Conservation (phyloP, 2,113 vertebrate species). For the Limanda limanda region DNA sequence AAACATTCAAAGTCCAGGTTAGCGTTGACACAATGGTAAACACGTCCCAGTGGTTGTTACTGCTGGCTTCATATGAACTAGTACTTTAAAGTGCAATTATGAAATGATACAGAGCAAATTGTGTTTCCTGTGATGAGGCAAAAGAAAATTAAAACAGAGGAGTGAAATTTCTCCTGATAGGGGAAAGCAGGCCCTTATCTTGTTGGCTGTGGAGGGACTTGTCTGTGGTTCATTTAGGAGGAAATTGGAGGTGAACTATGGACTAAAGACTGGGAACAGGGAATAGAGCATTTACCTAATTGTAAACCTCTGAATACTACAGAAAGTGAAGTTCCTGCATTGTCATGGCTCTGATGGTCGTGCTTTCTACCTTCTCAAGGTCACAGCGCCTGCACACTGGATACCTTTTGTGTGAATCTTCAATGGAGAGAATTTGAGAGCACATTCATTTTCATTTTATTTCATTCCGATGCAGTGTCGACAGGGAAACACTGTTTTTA, state of each 20-base stretch:
- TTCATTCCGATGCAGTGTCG: not conserved
- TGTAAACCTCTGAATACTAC: not conserved
- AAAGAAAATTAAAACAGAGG: constrained; percentile 8
- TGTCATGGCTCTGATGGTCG: constrained; percentile 5
- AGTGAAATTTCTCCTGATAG: constrained; percentile 2
- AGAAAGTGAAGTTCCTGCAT: no score
- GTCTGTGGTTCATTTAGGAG: constrained; percentile 1
- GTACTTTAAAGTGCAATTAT: not conserved
- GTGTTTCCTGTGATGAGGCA: not conserved
- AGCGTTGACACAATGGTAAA: not conserved
- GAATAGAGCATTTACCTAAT: not conserved
- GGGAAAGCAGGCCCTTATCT: constrained; percentile 5
- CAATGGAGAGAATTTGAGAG: not conserved
- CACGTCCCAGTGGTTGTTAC: not conserved
- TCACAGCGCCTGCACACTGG: not conserved
- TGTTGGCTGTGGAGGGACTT: not conserved
- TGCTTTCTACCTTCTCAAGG: not conserved
- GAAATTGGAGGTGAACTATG: not conserved
- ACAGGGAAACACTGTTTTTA: not conserved
- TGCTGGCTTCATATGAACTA: not conserved
- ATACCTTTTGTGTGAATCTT: not conserved
- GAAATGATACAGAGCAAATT: not conserved
- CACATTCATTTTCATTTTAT: not conserved
- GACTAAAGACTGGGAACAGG: not conserved
- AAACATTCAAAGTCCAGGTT: no score